A percentile compares a stretch with the other conserved stretches of the same genome.
Conservation (phyloP, 2,797 vertebrate species). For the Anabas testudineus region DNA sequence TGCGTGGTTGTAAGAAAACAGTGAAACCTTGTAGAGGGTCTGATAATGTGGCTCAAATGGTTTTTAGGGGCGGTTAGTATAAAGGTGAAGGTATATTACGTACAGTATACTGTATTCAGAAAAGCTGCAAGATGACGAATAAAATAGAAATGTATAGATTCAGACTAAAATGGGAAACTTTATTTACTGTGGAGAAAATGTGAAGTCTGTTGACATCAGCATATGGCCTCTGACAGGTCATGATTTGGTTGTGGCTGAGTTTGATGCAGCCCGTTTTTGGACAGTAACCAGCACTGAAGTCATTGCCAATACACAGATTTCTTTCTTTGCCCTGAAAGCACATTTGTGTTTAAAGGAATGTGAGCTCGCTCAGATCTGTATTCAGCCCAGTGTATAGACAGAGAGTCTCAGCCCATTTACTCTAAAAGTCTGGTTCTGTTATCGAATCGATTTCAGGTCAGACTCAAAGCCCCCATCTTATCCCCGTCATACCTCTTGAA, state of each 20-base stretch:
- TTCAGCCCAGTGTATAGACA: not conserved
- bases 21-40: slow-evolving; percentile 31
- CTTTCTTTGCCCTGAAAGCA: slow-evolving; percentile 58
- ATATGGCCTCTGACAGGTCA: slow-evolving; percentile 27
- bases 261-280: slow-evolving; percentile 41
- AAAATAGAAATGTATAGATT: not conserved
- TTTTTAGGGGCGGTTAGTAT: not conserved
- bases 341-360: slow-evolving; percentile 57
- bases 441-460: too few relatives aligned
- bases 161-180: slow-evolving; percentile 4
- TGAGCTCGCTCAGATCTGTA: slow-evolving; percentile 41
- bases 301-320: slow-evolving; percentile 56
- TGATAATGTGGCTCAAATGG: slow-evolving; percentile 4
- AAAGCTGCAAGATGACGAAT: not conserved
- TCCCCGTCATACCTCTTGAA: not conserved
- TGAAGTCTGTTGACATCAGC: slow-evolving; percentile 43
- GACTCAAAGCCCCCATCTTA: too few relatives aligned
- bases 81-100: not conserved
- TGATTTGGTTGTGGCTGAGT: slow-evolving; percentile 37
- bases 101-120: not conserved
- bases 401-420: not conserved
- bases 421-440: too few relatives aligned
- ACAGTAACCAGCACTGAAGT: slow-evolving; percentile 38
- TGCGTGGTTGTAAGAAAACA: slow-evolving; percentile 26
- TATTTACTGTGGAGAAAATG: slow-evolving; percentile 28